Evolutionary conservation across 2,888 invertebrate species (phyloP).

Genomic region (Rotaria sp.): DNA sequence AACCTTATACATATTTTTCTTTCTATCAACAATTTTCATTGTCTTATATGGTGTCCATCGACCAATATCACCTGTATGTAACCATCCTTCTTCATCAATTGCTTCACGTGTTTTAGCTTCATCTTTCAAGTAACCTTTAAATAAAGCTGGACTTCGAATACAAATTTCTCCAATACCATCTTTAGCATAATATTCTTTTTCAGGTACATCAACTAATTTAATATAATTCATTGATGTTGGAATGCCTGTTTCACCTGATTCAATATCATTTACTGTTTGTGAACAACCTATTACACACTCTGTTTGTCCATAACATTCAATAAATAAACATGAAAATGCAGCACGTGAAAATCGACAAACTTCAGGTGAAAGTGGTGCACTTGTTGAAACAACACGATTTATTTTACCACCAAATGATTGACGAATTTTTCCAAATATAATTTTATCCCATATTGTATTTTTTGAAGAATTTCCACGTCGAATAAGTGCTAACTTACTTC

Average conservation of each 20-base stretch:
- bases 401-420: slow-evolving; percentile 83
- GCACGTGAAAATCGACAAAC: slow-evolving; percentile 59
- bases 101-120: slow-evolving; percentile 80
- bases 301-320: slow-evolving; percentile 57
- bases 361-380: slow-evolving; percentile 83
- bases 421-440: slow-evolving; percentile 83
- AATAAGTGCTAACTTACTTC: slow-evolving; percentile 75
- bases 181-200: slow-evolving; percentile 68
- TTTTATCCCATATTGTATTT: slow-evolving; percentile 83
- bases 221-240: slow-evolving; percentile 87
- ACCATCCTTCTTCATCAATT: slow-evolving; percentile 38
- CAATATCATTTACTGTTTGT: slow-evolving; percentile 42
- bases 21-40: slow-evolving; percentile 38
- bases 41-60: slow-evolving; percentile 22
- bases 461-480: slow-evolving; percentile 70
- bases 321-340: slow-evolving; percentile 51
- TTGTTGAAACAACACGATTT: slow-evolving; percentile 83
- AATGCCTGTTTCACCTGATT: slow-evolving; percentile 75
- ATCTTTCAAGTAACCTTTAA: slow-evolving; percentile 87
- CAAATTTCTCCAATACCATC: slow-evolving; percentile 63
- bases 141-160: slow-evolving; percentile 85
- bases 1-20: slow-evolving; percentile 38
- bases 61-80: slow-evolving; percentile 41
- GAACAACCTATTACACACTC: slow-evolving; percentile 47
- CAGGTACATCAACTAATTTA: slow-evolving; percentile 90